A percentile compares a stretch with the other conserved stretches of the same genome.
Conservation (phyloP, 2,888 invertebrate genomes). For the Drosophila anomelani region DNA sequence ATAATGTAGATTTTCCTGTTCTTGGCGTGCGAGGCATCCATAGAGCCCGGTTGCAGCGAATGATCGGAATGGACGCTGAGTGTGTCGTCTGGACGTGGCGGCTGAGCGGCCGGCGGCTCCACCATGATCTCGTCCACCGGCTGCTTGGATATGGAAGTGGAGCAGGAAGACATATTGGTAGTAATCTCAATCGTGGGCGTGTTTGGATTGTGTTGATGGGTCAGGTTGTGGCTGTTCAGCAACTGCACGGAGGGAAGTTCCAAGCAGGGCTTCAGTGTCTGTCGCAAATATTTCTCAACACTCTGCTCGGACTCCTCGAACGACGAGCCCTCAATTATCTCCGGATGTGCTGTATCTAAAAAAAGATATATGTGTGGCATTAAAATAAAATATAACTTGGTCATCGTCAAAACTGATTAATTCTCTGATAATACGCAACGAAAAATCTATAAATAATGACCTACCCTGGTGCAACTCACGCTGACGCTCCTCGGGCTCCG, state of each 20-base stretch:
- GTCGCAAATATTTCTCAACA: constrained; percentile 82
- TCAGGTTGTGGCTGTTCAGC: constrained; percentile 67
- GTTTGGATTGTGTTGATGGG: constrained; percentile 61
- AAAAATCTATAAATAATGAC: constrained; percentile 5
- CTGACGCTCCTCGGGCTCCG: constrained; percentile 80
- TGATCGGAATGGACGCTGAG: constrained; percentile 76
- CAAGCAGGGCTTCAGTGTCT: constrained; percentile 81
- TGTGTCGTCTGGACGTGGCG: constrained; percentile 76
- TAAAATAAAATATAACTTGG: not conserved
- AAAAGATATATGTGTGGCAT: not conserved
- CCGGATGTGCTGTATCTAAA: constrained; percentile 71
- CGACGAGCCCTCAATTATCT: constrained; percentile 82
- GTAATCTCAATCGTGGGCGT: constrained; percentile 81
- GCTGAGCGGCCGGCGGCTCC: constrained; percentile 66
- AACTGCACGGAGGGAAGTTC: constrained; percentile 78
- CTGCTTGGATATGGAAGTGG: constrained; percentile 61
- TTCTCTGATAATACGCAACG: not conserved
- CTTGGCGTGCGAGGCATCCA: constrained; percentile 50
- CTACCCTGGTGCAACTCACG: constrained; percentile 77
- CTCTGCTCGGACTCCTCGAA: constrained; percentile 83
- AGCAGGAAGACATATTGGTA: constrained; percentile 66
- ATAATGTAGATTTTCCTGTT: constrained; percentile 86
- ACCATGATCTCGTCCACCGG: constrained; percentile 77
- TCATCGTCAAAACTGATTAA: not conserved
- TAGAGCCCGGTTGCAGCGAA: constrained; percentile 51